These are phyloP conservation scores for Drosophila neotestacea DNA, from an alignment of 2,888 invertebrate genomes.

Conservation along the genomic window DNA sequence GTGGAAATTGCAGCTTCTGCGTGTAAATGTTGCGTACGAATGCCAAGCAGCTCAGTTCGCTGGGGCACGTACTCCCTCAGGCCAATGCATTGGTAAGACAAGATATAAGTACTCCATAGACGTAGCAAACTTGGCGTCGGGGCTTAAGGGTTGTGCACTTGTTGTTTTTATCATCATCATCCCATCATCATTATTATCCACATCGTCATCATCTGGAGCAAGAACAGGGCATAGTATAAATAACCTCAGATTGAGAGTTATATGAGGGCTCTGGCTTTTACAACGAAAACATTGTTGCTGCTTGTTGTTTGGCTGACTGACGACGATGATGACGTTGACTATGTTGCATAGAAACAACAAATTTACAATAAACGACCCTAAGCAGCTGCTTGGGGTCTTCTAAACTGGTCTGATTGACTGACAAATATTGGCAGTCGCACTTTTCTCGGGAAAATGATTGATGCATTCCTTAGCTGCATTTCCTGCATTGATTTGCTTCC, in stretches of 20 bases:
- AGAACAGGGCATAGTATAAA: conserved; percentile 37
- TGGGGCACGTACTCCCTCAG: conserved; percentile 40
- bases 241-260: conserved; percentile 32
- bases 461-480: conserved; percentile 48
- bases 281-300: conserved; percentile 30
- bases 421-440: conserved; percentile 28
- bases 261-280: conserved; percentile 11
- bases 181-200: conserved; percentile 35
- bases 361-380: conserved; percentile 45
- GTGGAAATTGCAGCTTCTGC: conserved; percentile 68
- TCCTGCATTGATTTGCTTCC: conserved; percentile 48
- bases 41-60: conserved; percentile 35
- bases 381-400: conserved; percentile 31
- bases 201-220: conserved; percentile 14
- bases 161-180: conserved; percentile 62
- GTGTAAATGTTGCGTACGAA: conserved; percentile 64
- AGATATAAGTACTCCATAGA: conserved; percentile 37
- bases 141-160: conserved; percentile 76
- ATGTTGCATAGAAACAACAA: conserved; percentile 54
- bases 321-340: conserved; percentile 62
- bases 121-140: conserved; percentile 36
- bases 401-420: conserved; percentile 56
- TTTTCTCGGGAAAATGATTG: conserved; percentile 53
- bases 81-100: conserved; percentile 28
- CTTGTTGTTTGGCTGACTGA: conserved; percentile 42